phyloP scores from a whole-genome alignment of 2,797 vertebrate genomes.

The Ara ararauna region DNA sequence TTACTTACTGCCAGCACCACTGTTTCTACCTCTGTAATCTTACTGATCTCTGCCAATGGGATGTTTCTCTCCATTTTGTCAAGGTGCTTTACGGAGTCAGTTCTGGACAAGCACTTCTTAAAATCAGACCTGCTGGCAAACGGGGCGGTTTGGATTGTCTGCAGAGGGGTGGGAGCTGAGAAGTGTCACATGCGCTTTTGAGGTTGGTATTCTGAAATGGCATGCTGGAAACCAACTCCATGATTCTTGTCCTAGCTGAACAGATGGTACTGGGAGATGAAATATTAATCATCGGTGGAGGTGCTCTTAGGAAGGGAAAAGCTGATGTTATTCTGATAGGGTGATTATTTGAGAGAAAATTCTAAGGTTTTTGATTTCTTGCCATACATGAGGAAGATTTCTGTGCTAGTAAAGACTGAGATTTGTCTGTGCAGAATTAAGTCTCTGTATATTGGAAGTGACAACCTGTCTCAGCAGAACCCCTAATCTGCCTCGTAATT shows the following conservation, averaged over 20 bases:
- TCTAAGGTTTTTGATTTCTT: slow-evolving; percentile 23
- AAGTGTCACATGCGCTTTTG: background rate
- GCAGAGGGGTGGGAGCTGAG: background rate
- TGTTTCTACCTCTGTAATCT: background rate
- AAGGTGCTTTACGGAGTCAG: background rate
- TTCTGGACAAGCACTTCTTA: background rate
- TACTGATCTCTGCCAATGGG: background rate
- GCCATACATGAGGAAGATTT: background rate
- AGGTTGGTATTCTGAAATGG: background rate
- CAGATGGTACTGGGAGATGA: background rate
- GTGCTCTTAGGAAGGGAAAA: background rate
- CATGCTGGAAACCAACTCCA: background rate
- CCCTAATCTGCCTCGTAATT: slow-evolving; percentile 55
- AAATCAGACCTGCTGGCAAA: background rate
- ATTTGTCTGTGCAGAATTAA: slow-evolving; percentile 36
- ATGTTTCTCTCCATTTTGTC: background rate
- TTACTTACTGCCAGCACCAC: background rate
- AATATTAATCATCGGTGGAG: background rate
- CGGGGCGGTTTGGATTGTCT: background rate
- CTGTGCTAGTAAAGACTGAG: background rate
- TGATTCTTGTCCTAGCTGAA: background rate
- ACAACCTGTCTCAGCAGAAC: slow-evolving; percentile 49
- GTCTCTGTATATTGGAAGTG: background rate
- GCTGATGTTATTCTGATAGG: background rate
- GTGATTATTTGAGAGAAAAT: background rate